Base-by-base conservation (phyloP, 2,888 invertebrate species). In the Clitarchus hookeri region DNA sequence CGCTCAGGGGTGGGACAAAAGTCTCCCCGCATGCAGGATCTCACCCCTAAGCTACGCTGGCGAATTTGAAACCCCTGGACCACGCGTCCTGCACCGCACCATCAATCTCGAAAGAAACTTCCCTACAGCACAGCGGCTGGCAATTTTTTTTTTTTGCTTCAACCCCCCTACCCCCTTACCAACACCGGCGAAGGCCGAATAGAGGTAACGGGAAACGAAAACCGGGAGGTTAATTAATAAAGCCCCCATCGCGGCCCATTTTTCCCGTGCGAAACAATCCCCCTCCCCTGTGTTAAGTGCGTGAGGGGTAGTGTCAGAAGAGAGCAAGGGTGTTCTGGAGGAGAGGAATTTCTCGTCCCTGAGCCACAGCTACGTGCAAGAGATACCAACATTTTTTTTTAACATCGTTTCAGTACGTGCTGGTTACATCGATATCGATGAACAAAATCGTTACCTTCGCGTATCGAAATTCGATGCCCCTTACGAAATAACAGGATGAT, bases 41-140 rank as follows among this genome's bases (percentile, higher is more conserved):
- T 23, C 65, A n/a, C 65, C 65, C 8, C 65, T 19, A 48, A 48
- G 48, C 8, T 6, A 48, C 48, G 48, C 48, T 16, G 16, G 8
- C 65, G 65, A 19, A n/a, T 16, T 6, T 23, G 65, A 65, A 65
- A 65, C 65, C 65, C 65, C 65, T 65, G n/a, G 36, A 65, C 65
- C 65, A 65, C 65, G n/a, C 65, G 65, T 0, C 3, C 23, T 19
- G n/a, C 48, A n/a, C 65, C 8, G 65, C 65, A n/a, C 65, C 65
- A 65, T 65, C 65, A 65, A 65, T 65, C 65, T 65, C 65, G 16
- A 65, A 19, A 65, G 65, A n/a, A 65, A 65, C 65, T 65, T 65
- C 65, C 65, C 65, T 23, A 36, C 36, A 36, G 36, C 36, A 4
- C n/a, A 65, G 65, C 65, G 65, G n/a, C 65, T 23, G 65, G 23